These are phyloP conservation scores for Hydriomena furcata DNA, from an alignment of 2,888 invertebrate genomes.

Conservation along the genomic window DNA sequence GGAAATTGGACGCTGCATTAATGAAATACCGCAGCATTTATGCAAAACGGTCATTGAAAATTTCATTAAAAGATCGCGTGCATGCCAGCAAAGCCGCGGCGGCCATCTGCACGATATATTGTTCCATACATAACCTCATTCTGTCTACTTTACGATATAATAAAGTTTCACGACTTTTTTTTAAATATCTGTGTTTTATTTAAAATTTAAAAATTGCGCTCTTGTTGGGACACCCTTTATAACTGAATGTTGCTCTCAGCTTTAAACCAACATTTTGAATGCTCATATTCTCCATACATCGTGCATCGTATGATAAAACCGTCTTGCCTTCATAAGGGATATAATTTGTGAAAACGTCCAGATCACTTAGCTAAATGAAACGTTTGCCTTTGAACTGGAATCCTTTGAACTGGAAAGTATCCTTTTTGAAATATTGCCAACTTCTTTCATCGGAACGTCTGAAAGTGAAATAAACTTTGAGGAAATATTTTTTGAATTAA, in stretches of 20 bases:
- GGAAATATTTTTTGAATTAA: background rate
- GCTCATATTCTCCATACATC: constrained; percentile 6
- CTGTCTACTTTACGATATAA: too few relatives aligned
- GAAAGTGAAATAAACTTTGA: constrained; percentile 5
- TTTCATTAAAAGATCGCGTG: too few relatives aligned
- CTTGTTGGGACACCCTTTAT: too few relatives aligned
- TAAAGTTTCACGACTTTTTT: too few relatives aligned
- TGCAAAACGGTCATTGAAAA: too few relatives aligned
- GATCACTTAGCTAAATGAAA: constrained; percentile 69
- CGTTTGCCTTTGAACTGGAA: constrained; percentile 44
- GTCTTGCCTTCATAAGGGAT: constrained; percentile 11
- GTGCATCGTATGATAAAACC: constrained; percentile 6
- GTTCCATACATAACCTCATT: too few relatives aligned
- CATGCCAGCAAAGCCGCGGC: too few relatives aligned
- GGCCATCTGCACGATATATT: too few relatives aligned
- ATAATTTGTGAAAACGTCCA: constrained; percentile 55
- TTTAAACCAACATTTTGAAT: constrained; percentile 8
- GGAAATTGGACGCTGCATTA: too few relatives aligned
- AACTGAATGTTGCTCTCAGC: constrained; percentile 8
- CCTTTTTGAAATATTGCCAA: constrained; percentile 22
- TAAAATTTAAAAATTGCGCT: too few relatives aligned
- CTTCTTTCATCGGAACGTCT: constrained; percentile 7
- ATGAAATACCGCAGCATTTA: too few relatives aligned
- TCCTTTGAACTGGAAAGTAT: constrained; percentile 56
- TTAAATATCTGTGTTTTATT: too few relatives aligned